phyloP scores from a whole-genome alignment of 2,888 invertebrate genomes.

The Oligia strigilis region DNA sequence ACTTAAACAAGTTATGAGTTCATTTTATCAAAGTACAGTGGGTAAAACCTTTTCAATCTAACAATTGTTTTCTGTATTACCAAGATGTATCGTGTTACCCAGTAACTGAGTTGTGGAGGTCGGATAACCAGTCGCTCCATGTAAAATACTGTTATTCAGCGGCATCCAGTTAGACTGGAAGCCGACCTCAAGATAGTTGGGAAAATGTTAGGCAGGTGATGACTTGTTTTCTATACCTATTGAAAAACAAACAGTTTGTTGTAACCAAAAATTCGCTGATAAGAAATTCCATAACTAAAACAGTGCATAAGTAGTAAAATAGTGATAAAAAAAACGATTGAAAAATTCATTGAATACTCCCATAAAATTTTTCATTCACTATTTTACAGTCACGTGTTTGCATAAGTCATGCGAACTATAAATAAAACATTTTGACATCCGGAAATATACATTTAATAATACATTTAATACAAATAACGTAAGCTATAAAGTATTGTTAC shows the following conservation, averaged over 20 bases:
- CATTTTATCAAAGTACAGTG: background rate
- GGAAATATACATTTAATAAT: slow-evolving; percentile 34
- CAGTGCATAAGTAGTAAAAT: background rate
- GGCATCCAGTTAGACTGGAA: background rate
- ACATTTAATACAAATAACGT: background rate
- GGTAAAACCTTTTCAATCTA: background rate
- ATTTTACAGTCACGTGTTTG: slow-evolving; percentile 44
- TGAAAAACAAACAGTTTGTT: background rate
- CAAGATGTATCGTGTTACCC: too few species aligned
- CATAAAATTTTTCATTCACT: slow-evolving; percentile 37
- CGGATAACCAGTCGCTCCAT: background rate
- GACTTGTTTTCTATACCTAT: background rate
- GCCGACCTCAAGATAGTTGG: background rate
- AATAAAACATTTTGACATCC: slow-evolving; percentile 9
- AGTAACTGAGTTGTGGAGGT: background rate
- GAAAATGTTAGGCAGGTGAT: background rate
- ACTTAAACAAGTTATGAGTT: background rate
- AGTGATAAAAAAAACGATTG: slow-evolving; percentile 7
- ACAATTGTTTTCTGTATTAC: background rate
- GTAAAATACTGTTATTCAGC: background rate
- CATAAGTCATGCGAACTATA: slow-evolving; percentile 19
- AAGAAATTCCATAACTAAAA: background rate
- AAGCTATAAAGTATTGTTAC: background rate
- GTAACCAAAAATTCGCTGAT: background rate
- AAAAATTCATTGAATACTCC: slow-evolving; percentile 7